These are phyloP conservation scores for Sarotherodon lohbergeri DNA, from an alignment of 2,113 vertebrate genomes.

Conservation along the genomic window DNA sequence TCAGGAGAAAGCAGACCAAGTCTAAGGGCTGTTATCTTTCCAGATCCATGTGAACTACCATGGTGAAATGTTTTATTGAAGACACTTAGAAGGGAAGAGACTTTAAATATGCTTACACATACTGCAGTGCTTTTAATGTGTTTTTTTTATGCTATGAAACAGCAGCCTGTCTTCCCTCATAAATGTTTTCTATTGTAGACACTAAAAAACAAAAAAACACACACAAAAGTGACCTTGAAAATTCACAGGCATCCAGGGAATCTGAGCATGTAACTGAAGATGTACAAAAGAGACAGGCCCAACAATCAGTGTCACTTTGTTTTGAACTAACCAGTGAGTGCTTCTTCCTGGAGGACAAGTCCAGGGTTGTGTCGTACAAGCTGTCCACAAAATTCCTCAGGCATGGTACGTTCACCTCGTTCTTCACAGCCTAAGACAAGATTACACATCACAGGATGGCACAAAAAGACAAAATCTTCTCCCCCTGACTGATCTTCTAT, in stretches of 20 bases:
- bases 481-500: neutral
- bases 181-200: slow-evolving; percentile 1
- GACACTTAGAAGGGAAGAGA: neutral
- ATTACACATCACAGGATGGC: neutral
- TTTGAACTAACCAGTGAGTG: slow-evolving; percentile 89
- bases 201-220: neutral
- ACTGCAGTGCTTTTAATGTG: neutral
- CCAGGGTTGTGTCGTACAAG: slow-evolving; percentile 94
- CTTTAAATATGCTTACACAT: neutral
- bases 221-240: slow-evolving; percentile 17
- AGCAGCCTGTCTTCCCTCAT: neutral
- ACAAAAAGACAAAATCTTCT: neutral
- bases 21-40: neutral
- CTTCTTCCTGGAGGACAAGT: slow-evolving; percentile 95
- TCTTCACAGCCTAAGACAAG: slow-evolving; percentile 86
- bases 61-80: neutral
- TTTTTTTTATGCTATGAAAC: neutral
- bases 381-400: slow-evolving; percentile 98
- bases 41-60: neutral
- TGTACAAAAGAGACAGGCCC: neutral
- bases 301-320: neutral
- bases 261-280: neutral
- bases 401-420: slow-evolving; percentile 98
- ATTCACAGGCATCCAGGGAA: slow-evolving; percentile 11
- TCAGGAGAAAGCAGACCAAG: neutral